phyloP scores from a whole-genome alignment of 2,113 vertebrate genomes.

The Solea senegalensis region DNA sequence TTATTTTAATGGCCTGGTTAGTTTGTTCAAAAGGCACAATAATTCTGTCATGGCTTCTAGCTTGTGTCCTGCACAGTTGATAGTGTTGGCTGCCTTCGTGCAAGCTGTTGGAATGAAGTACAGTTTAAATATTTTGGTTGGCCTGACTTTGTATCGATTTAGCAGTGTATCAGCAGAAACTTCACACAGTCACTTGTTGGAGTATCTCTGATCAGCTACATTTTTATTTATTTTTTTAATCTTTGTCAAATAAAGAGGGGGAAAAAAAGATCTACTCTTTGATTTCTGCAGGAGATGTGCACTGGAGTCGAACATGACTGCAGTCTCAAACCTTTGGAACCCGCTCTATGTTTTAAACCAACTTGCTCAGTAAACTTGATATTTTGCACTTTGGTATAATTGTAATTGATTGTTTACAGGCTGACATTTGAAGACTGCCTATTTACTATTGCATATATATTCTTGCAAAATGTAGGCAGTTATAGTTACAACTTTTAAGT shows the following conservation, averaged over 20 bases:
- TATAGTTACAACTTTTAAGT: too few species aligned
- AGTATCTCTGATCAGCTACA: neutral
- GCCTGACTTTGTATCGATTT: conserved; percentile 4
- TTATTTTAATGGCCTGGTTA: conserved; percentile 63
- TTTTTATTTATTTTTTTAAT: neutral
- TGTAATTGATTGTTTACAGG: too few species aligned
- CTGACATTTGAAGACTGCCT: too few species aligned
- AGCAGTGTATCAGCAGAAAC: neutral
- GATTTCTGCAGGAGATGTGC: too few species aligned
- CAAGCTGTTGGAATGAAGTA: conserved; percentile 18
- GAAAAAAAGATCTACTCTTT: too few species aligned
- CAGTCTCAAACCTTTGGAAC: too few species aligned
- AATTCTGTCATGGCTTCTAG: conserved; percentile 35
- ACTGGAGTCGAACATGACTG: too few species aligned
- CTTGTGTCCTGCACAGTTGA: conserved; percentile 29
- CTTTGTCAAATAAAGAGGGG: neutral
- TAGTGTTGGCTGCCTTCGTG: conserved; percentile 4
- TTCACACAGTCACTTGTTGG: neutral
- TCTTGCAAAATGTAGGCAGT: too few species aligned
- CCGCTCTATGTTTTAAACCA: too few species aligned
- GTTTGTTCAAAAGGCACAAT: conserved; percentile 62
- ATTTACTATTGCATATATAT: too few species aligned
- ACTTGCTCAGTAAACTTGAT: too few species aligned
- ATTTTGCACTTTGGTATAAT: too few species aligned
- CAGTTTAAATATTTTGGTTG: conserved; percentile 8